Base-by-base conservation (phyloP, 2,797 vertebrate genomes). In the Microcaecilia unicolor region DNA sequence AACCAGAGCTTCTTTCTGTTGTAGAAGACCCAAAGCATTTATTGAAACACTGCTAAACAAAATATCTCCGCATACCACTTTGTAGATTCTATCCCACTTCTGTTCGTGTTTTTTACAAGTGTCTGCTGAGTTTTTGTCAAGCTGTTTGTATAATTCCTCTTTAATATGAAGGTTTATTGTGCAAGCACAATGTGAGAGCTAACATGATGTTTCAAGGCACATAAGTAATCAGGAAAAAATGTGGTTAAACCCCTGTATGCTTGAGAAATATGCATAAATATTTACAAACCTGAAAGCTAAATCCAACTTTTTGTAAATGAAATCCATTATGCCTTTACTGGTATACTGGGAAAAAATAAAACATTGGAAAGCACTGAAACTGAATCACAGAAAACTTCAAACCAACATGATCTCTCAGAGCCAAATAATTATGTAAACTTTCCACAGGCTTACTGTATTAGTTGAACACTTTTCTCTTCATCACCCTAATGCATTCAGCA, bases 201-300 rank as follows among this genome's bases (percentile, higher is more conserved):
- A 50, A 45, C 51, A 58, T 68, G 64, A 75, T 74, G 40, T 61
- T 74, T 73, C 58, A 61, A 63, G 31, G 24, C 66, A 49, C 48
- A 67, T 66, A 74, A 78, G 56, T 72, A 72, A 80, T 64, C 54
- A 51, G 51, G 44, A 60, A 65, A 72, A 76, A 70, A 72, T 74
- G 58, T 52, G 65, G 67, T 42, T 64, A 51, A 72, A 55, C 55
- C 58, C 58, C 62, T 72, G 66, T 64, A 72, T 70, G 74, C 64
- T 70, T 71, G 59, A 48, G 52, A 78, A 73, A 74, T 70, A 60
- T 69, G 54, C 59, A 74, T 71, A 76, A 76, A 81, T 76, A 79
- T 77, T 83, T 79, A 76, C 44, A 77, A 67, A 72, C 66, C 60
- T 63, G 51, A 36, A 41, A 67, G 40, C 67, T 68, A 76, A 74